Evolutionary conservation across 2,797 vertebrate species (phyloP).

Genomic region (Galagoides demidoff): DNA sequence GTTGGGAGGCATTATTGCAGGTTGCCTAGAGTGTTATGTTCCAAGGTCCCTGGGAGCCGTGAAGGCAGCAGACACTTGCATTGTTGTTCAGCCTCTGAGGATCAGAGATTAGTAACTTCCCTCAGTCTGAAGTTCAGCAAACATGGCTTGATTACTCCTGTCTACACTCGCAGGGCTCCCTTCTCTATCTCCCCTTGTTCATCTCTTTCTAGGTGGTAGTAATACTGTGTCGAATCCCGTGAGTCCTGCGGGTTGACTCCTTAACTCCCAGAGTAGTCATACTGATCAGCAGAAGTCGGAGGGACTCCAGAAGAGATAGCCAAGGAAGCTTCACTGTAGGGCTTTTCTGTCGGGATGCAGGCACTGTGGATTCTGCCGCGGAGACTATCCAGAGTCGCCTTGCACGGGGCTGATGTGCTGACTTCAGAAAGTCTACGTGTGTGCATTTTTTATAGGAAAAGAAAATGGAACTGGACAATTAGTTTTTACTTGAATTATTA

Average conservation of each 20-base stretch:
- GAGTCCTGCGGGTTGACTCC: background rate
- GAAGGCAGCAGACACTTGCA: background rate
- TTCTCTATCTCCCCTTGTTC: background rate
- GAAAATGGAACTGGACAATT: background rate
- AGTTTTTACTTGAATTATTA: conserved; percentile 18
- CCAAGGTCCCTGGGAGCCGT: background rate
- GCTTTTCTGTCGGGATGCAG: background rate
- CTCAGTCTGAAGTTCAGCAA: background rate
- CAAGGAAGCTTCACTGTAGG: background rate
- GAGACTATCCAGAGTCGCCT: background rate
- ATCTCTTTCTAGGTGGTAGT: background rate
- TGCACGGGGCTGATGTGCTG: background rate
- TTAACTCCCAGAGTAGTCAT: background rate
- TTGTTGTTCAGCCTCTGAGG: background rate
- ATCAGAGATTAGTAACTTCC: background rate
- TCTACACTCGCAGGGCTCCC: background rate
- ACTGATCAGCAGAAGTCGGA: background rate
- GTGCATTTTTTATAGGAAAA: background rate
- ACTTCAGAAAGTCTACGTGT: background rate
- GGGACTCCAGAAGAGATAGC: background rate
- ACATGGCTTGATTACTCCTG: background rate
- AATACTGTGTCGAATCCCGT: background rate
- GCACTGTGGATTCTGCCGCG: background rate
- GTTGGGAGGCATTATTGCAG: background rate
- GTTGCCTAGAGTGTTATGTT: background rate